Base-by-base conservation (phyloP, 2,113 vertebrate genomes). In the Camelus bactrianus region DNA sequence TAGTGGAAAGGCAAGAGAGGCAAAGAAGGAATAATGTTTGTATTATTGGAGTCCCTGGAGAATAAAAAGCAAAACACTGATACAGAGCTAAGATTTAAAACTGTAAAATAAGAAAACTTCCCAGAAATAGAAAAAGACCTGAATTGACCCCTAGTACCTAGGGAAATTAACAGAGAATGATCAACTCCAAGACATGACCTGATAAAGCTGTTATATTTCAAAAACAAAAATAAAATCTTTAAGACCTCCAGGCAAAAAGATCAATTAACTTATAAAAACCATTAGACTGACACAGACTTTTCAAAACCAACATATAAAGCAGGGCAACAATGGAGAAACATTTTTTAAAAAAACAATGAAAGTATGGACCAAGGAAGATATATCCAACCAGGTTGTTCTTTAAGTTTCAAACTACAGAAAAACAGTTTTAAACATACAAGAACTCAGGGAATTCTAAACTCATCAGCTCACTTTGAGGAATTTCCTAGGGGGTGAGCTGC, bases 21-120 rank as follows among this genome's bases (percentile, higher is more conserved):
- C 16, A 93, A 97, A 95, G 73, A 95, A 80, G 80, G 60, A 87
- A 86, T 92, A 92, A 35, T 83, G 50, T 52, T 73, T 96, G 48
- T 82, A 92, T 92, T 95, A 94, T 50, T 92, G 46, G 54, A 88
- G 56, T 82, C 20, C 52, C 8, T 64, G 35, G 54, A 62, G 42
- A 77, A 77, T 35, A 89, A 89, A 94, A 38, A 48, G 20, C 15
- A 85, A 67, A 76, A 79, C n/a, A 58, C 14, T 79, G 54, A 56
- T 48, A 67, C 1, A 26, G 8, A 67, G 46, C 12, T 86, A 79
- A 83, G 76, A 94, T 62, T 93, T 89, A 81, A 92, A 94, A 80
- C 11, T 80, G 60, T 48, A 28, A 67, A 75, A 62, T 60, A 92
- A 72, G 67, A 87, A 80, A 77, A 52, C 19, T 50, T 96, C 30